Evolutionary conservation across 2,797 vertebrate genomes (phyloP).

Genomic region (Typhlichthys subterraneus): DNA sequence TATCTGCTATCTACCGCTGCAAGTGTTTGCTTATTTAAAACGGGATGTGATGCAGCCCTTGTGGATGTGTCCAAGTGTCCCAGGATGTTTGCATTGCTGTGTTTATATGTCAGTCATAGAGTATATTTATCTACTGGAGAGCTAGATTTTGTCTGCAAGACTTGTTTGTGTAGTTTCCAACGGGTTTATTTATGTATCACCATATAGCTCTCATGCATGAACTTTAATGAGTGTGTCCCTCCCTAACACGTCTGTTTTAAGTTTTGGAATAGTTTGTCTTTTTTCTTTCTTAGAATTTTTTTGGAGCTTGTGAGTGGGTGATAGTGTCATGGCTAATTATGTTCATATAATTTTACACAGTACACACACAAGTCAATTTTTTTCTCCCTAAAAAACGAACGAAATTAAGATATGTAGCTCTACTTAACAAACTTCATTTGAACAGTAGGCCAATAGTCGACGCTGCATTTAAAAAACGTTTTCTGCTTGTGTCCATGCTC

Average conservation of each 20-base stretch:
- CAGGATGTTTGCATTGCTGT: slow-evolving; percentile 49
- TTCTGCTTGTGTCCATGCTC: background rate
- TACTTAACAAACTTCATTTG: no score
- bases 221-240: slow-evolving; percentile 33
- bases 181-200: slow-evolving; percentile 39
- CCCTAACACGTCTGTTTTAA: slow-evolving; percentile 13
- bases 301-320: background rate
- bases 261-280: background rate
- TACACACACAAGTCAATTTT: no score
- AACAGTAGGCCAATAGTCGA: background rate
- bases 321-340: slow-evolving; percentile 39
- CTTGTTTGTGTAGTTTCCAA: slow-evolving; percentile 48
- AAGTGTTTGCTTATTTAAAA: slow-evolving; percentile 57
- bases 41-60: slow-evolving; percentile 33
- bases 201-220: slow-evolving; percentile 17
- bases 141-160: slow-evolving; percentile 40
- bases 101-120: slow-evolving; percentile 49
- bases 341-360: no score
- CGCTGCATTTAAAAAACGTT: background rate
- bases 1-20: slow-evolving; percentile 44
- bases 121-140: slow-evolving; percentile 47
- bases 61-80: slow-evolving; percentile 45
- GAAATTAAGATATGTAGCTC: no score
- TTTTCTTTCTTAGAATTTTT: background rate
- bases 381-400: no score